Percentiles rank a stretch among this genome's conserved stretches.
phyloP scores from a whole-genome alignment of 2,113 vertebrate genomes.

The Cichladusa arquata region DNA sequence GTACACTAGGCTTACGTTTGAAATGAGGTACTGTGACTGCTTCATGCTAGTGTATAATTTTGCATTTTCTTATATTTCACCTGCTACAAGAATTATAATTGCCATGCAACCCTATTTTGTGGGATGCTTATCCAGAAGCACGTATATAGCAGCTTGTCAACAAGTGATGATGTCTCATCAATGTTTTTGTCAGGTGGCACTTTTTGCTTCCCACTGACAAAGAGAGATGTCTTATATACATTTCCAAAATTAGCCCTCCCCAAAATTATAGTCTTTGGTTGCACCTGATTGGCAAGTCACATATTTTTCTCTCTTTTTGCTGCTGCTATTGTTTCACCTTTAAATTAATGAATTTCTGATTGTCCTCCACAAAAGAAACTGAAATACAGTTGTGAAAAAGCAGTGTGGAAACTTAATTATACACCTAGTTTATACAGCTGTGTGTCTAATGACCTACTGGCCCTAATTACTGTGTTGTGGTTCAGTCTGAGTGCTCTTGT shows the following conservation, averaged over 20 bases:
- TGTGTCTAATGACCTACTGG: constrained; percentile 72
- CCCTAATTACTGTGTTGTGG: constrained; percentile 69
- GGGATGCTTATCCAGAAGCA: neutral
- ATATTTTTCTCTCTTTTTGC: constrained; percentile 15
- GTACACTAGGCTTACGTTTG: constrained; percentile 29
- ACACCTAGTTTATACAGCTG: constrained; percentile 76
- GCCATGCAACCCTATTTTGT: neutral
- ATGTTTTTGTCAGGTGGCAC: constrained; percentile 6
- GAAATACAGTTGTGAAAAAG: constrained; percentile 61
- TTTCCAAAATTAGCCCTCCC: constrained; percentile 18
- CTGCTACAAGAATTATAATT: constrained; percentile 35
- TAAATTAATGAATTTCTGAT: constrained; percentile 29
- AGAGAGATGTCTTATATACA: neutral
- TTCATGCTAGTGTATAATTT: constrained; percentile 63
- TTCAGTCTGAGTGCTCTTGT: constrained; percentile 60
- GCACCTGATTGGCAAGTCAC: constrained; percentile 30
- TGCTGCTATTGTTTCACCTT: constrained; percentile 26
- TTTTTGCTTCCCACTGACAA: constrained; percentile 23
- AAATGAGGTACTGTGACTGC: constrained; percentile 44
- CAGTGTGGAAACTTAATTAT: constrained; percentile 74
- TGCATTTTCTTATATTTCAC: constrained; percentile 50
- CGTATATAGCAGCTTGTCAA: constrained; percentile 2
- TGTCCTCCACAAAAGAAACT: constrained; percentile 54
- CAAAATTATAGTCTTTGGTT: constrained; percentile 2
- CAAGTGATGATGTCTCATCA: neutral